Base-by-base conservation (phyloP, 2,797 vertebrate genomes). In the Jordanella pulchra region DNA sequence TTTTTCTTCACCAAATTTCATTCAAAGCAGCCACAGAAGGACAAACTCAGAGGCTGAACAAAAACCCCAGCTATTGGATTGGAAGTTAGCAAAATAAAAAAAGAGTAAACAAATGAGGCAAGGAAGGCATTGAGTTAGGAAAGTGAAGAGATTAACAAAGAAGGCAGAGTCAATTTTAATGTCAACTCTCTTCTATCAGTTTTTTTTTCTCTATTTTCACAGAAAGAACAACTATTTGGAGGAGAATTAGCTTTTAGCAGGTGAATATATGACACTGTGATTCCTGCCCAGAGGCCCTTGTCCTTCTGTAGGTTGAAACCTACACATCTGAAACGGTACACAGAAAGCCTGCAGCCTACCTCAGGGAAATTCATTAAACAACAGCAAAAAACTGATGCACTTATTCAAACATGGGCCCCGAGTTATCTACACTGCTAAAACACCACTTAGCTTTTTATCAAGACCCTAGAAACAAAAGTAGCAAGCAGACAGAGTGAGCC, bases 11-110 rank as follows among this genome's bases (percentile, higher is more conserved):
- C 87, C 81, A 87, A 83, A 90, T 88, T 90, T 90, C 79, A 88
- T 88, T 92, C 82, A 88, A 90, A 88, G 77, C 70, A 80, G 80
- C 84, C 44, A 73, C 78, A 79, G 69, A 78, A 81, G 82, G 75
- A 86, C 86, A 80, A 86, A 79, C 65, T 77, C 39, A 32, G 77
- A 71, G 42, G 65, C 81, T 71, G 67, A 71, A 61, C 35, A 23
- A 35, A 85, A 79, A 81, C 75, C 73, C n/a, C 76, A 15, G 56
- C 79, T 72, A 80, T 78, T 68, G 66, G 77, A 82, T 75, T n/a
- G 48, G 70, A 74, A 79, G 73, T 76, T 67, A 80, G 74, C 54
- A 78, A 81, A 85, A 80, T 61, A 75, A n/a, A 39, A 5, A 39
- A 39, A 39, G 9, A 39, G 67, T 68, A 0, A 51, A 84, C 72